These are phyloP conservation scores for Porites lutea DNA, from an alignment of 64 coral and sea anemone species.

Conservation along the genomic window DNA sequence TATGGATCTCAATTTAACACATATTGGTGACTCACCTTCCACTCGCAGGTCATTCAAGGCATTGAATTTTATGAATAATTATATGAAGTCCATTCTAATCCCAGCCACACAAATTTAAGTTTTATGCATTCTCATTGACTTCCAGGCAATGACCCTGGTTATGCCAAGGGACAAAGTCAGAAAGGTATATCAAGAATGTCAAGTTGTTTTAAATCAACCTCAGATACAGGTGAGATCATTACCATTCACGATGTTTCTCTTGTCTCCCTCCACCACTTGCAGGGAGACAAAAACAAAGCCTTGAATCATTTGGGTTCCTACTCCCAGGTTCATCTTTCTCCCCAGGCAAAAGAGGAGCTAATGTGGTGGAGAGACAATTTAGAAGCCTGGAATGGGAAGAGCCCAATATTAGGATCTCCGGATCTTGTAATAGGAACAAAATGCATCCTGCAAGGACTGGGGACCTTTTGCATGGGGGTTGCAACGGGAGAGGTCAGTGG, in stretches of 20 bases:
- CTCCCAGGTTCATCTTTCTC: conserved; percentile 12
- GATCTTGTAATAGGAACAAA: conserved; percentile 1
- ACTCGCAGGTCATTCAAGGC: no score
- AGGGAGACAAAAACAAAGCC: neutral
- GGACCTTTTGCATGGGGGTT: conserved; percentile 28
- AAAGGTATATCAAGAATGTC: neutral
- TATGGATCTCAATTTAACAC: no score
- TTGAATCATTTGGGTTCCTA: conserved; percentile 12
- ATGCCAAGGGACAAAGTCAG: neutral
- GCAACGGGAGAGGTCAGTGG: conserved; percentile 42
- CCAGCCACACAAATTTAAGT: neutral
- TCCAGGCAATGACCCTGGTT: neutral
- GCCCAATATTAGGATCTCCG: neutral
- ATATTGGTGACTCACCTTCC: no score
- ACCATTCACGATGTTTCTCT: neutral
- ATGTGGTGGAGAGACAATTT: conserved; percentile 37
- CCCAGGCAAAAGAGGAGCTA: neutral
- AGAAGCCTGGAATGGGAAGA: conserved; percentile 38
- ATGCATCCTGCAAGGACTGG: conserved; percentile 31
- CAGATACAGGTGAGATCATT: neutral
- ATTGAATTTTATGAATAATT: neutral
- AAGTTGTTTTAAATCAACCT: no score
- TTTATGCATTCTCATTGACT: neutral
- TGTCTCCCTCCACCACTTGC: no score
- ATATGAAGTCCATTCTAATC: neutral